Conservation (phyloP, 2,888 invertebrate species). For the Tiliacea aurago region DNA sequence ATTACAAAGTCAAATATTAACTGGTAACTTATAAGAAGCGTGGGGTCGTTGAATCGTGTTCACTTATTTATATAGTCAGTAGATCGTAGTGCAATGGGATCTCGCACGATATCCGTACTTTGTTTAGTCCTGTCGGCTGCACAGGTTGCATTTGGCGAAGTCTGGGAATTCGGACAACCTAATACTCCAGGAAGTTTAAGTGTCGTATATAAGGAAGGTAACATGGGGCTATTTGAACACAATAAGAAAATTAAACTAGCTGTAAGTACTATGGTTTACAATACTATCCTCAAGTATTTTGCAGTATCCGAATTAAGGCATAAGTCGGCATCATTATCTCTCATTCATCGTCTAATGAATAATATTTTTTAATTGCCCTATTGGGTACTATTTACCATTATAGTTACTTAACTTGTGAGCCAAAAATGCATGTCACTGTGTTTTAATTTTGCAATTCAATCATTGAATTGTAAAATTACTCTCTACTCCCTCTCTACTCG, state of each 20-base stretch:
- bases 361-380: too few species aligned
- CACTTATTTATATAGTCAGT: conserved; percentile 11
- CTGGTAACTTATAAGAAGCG: conserved; percentile 37
- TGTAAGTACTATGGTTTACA: conserved; percentile 39
- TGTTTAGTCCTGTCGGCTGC: conserved; percentile 25
- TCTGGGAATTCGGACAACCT: conserved; percentile 43
- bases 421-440: too few species aligned
- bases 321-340: too few species aligned
- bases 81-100: conserved; percentile 38
- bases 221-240: conserved; percentile 42
- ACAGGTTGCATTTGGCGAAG: conserved; percentile 26
- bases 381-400: too few species aligned
- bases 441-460: too few species aligned
- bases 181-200: conserved; percentile 3
- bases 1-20: conserved; percentile 13
- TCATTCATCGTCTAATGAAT: too few species aligned
- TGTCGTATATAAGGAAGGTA: conserved; percentile 33
- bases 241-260: conserved; percentile 31
- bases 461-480: too few species aligned
- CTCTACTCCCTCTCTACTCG: too few species aligned
- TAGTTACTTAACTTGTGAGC: too few species aligned
- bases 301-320: too few species aligned
- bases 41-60: background rate
- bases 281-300: background rate
- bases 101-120: conserved; percentile 14